These are phyloP conservation scores for Porphyrio hochstetteri DNA, from an alignment of 2,113 vertebrate genomes.

Conservation along the genomic window DNA sequence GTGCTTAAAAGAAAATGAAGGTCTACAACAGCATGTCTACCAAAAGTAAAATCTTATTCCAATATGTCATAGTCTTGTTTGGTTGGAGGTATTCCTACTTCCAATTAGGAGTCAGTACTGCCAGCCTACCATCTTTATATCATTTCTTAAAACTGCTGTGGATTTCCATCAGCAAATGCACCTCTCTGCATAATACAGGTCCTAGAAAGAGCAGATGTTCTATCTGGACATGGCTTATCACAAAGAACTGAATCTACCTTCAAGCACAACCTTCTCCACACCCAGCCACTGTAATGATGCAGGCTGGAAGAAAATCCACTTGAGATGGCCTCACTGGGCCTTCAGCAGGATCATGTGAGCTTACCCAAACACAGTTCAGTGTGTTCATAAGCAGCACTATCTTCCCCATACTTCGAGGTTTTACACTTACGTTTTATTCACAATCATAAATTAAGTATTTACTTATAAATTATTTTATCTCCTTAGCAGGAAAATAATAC, in stretches of 20 bases:
- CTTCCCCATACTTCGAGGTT: background rate
- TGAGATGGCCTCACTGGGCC: background rate
- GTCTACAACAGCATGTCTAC: background rate
- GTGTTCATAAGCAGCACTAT: background rate
- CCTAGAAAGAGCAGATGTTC: background rate
- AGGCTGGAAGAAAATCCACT: background rate
- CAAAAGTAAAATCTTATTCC: background rate
- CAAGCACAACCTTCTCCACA: background rate
- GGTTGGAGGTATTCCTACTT: background rate
- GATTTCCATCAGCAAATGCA: no score
- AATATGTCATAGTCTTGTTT: background rate
- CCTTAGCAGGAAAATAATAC: background rate
- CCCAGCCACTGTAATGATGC: background rate
- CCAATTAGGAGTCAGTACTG: background rate
- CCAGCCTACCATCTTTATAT: background rate
- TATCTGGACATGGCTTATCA: background rate
- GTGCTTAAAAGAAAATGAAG: background rate
- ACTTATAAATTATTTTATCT: background rate
- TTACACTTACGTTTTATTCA: background rate
- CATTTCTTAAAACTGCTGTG: background rate
- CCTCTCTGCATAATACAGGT: background rate
- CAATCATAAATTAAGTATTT: background rate
- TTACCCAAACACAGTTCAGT: background rate
- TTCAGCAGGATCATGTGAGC: background rate
- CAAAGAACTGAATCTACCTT: background rate